Evolutionary conservation across 1,140 invertebrate genomes (phyloP).

Genomic region (Amyelois transitella): DNA sequence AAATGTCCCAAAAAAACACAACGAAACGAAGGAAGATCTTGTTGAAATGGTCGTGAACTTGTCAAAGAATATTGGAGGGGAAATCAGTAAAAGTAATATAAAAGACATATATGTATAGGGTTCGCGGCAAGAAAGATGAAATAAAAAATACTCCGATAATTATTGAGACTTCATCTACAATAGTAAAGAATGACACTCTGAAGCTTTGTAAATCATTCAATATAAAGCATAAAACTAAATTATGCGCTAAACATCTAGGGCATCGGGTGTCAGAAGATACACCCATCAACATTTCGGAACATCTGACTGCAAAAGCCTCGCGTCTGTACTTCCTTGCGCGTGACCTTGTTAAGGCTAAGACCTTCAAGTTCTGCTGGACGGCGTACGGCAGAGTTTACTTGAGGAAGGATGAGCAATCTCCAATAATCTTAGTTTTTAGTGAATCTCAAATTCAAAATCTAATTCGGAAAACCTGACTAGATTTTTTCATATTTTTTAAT

Average conservation of each 20-base stretch:
- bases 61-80: constrained; percentile 5
- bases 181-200: constrained; percentile 14
- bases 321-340: too few species aligned
- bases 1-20: too few species aligned
- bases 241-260: constrained; percentile 19
- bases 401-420: too few species aligned
- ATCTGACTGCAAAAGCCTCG: too few species aligned
- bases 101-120: constrained; percentile 25
- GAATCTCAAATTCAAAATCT: too few species aligned
- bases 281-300: constrained; percentile 15
- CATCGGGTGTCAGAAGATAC: constrained; percentile 8
- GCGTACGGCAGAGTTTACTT: too few species aligned
- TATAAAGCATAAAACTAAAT: constrained; percentile 20
- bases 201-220: constrained; percentile 17
- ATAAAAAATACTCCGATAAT: constrained; percentile 13
- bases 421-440: too few species aligned
- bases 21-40: too few species aligned
- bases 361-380: too few species aligned
- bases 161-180: constrained; percentile 15
- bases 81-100: constrained; percentile 15
- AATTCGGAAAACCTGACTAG: too few species aligned
- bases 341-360: too few species aligned
- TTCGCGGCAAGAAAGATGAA: constrained; percentile 9
- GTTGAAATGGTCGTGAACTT: constrained; percentile 5
- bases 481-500: too few species aligned